Evolutionary conservation across 2,113 vertebrate species (phyloP).

Genomic region (Etheostoma spectabile): DNA sequence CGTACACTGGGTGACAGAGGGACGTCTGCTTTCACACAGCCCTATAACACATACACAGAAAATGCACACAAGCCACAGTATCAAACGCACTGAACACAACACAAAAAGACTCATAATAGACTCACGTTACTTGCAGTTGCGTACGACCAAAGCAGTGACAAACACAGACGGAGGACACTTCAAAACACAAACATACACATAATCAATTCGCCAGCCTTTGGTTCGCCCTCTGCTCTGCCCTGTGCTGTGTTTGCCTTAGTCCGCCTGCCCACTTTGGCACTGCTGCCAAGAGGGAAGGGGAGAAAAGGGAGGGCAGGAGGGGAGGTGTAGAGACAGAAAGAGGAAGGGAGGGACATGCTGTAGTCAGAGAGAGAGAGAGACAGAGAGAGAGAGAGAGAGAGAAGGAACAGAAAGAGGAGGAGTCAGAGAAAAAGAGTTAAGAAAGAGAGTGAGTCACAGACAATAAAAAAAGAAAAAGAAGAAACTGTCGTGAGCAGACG

Average conservation of each 20-base stretch:
- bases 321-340: constrained; percentile 66
- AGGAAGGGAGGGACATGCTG: constrained; percentile 80
- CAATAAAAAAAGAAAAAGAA: constrained; percentile 54
- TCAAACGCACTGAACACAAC: constrained; percentile 53
- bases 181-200: constrained; percentile 67
- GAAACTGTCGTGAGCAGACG: constrained; percentile 48
- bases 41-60: constrained; percentile 54
- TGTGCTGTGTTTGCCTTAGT: constrained; percentile 75
- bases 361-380: constrained; percentile 56
- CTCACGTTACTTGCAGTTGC: constrained; percentile 42
- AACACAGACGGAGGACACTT: constrained; percentile 41
- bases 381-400: constrained; percentile 53
- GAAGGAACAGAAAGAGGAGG: constrained; percentile 70
- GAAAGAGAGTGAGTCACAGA: constrained; percentile 70
- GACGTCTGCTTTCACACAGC: constrained; percentile 73
- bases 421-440: constrained; percentile 70
- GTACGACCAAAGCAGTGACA: constrained; percentile 39
- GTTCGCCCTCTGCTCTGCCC: constrained; percentile 81
- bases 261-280: constrained; percentile 83
- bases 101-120: constrained; percentile 36
- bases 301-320: constrained; percentile 65
- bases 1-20: constrained; percentile 78
- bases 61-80: constrained; percentile 46
- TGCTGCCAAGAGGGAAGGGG: constrained; percentile 79
- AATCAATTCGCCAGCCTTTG: constrained; percentile 74